A percentile compares a stretch with the other conserved stretches of the same genome.
These are phyloP conservation scores for Drosophila murphyi DNA, from an alignment of 1,140 invertebrate species.

Conservation along the genomic window DNA sequence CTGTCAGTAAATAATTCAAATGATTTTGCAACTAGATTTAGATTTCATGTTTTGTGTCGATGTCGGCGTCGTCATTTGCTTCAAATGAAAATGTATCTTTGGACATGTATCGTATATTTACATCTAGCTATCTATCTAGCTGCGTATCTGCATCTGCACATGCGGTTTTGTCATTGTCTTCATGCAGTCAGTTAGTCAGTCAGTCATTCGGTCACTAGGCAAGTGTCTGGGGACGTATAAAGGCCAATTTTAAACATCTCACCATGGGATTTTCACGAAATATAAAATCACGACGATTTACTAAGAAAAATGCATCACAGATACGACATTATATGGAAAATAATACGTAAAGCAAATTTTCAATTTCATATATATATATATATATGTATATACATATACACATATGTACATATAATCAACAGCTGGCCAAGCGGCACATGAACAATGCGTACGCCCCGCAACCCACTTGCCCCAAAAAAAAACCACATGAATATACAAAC, in stretches of 20 bases:
- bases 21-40: constrained; percentile 65
- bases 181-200: constrained; percentile 24
- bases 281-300: constrained; percentile 15
- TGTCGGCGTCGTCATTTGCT: constrained; percentile 20
- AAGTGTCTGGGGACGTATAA: constrained; percentile 47
- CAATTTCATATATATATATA: constrained; percentile 6
- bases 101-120: constrained; percentile 12
- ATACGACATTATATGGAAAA: constrained; percentile 23
- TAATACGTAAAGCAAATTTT: constrained; percentile 29
- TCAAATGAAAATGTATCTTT: constrained; percentile 51
- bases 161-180: constrained; percentile 19
- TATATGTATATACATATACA: not conserved
- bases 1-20: constrained; percentile 65
- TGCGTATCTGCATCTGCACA: constrained; percentile 34
- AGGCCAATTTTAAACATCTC: constrained; percentile 9
- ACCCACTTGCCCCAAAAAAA: constrained; percentile 2
- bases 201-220: constrained; percentile 43
- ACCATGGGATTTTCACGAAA: constrained; percentile 27
- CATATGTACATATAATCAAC: constrained; percentile 35
- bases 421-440: constrained; percentile 58
- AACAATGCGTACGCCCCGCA: constrained; percentile 33
- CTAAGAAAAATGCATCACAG: constrained; percentile 37
- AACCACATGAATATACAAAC: constrained; percentile 5
- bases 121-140: not conserved
- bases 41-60: constrained; percentile 51